phyloP scores from a whole-genome alignment of 92 coral and sea anemone species.

The Epizoanthus rinbou region DNA sequence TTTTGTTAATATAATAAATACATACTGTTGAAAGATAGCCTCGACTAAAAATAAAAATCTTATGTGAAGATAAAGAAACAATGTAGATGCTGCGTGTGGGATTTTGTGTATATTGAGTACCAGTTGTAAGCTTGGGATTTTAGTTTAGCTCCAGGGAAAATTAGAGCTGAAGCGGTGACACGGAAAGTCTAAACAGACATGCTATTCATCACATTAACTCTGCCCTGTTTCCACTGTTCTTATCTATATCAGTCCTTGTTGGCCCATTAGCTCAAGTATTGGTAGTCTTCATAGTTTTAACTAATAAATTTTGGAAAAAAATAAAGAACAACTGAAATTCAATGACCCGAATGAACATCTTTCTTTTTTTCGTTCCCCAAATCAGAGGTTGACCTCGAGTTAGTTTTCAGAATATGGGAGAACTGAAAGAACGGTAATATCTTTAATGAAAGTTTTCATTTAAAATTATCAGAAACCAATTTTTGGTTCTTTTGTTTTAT shows the following conservation, averaged over 20 bases:
- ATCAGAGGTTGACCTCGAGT: too few species aligned
- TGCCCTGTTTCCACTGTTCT: background rate
- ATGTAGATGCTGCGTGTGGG: background rate
- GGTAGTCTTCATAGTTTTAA: too few species aligned
- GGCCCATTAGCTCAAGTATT: background rate
- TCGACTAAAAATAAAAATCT: background rate
- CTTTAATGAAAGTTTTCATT: background rate
- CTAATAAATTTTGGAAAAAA: too few species aligned
- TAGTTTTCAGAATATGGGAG: too few species aligned
- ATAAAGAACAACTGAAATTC: too few species aligned
- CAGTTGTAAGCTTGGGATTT: background rate
- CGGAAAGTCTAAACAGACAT: background rate
- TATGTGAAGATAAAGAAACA: background rate
- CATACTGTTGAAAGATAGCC: background rate
- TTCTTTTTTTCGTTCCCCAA: too few species aligned
- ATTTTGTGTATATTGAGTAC: background rate
- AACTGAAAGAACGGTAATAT: too few species aligned
- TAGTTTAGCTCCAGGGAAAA: background rate
- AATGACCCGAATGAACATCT: too few species aligned
- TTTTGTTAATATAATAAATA: constrained; percentile 22
- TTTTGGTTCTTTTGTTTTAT: background rate
- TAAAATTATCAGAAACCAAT: background rate
- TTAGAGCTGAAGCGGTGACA: background rate
- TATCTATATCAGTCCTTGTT: constrained; percentile 7
- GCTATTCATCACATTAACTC: background rate